A percentile compares a stretch with the other conserved stretches of the same genome.
These are phyloP conservation scores for Hydrophis major DNA, from an alignment of 2,797 vertebrate genomes.

Conservation along the genomic window DNA sequence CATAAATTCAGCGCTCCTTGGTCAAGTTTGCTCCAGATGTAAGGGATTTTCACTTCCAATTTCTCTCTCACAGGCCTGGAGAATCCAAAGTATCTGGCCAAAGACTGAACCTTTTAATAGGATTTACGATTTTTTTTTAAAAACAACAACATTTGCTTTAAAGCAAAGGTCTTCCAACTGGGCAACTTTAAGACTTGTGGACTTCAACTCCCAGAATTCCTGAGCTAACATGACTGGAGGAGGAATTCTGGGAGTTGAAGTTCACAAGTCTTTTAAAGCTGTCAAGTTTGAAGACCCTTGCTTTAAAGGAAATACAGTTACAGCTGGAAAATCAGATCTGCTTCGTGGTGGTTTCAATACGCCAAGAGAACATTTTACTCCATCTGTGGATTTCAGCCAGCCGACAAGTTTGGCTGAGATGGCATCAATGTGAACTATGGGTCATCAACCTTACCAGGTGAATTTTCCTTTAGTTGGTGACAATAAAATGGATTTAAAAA, in stretches of 20 bases:
- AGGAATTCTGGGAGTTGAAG: too few species aligned
- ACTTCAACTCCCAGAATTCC: too few species aligned
- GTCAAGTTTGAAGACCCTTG: too few species aligned
- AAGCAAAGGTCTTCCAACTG: neutral
- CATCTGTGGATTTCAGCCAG: neutral
- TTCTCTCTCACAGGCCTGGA: neutral
- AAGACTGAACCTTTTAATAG: neutral
- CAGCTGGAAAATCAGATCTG: neutral
- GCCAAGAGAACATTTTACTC: neutral
- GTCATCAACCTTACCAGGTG: neutral
- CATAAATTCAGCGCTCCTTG: neutral
- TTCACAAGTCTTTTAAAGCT: too few species aligned
- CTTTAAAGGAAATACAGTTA: neutral
- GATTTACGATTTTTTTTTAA: neutral
- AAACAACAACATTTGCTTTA: neutral
- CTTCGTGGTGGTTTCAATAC: neutral
- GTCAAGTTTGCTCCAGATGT: neutral
- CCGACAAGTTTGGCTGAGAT: too few species aligned
- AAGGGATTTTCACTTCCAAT: neutral
- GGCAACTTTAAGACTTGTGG: too few species aligned
- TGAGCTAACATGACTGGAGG: too few species aligned
- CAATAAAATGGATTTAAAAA: neutral
- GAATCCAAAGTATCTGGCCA: neutral
- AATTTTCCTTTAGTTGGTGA: neutral
- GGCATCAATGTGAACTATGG: neutral